These are phyloP conservation scores for Aegotheles bennettii DNA, from an alignment of 2,113 vertebrate species.

Conservation along the genomic window DNA sequence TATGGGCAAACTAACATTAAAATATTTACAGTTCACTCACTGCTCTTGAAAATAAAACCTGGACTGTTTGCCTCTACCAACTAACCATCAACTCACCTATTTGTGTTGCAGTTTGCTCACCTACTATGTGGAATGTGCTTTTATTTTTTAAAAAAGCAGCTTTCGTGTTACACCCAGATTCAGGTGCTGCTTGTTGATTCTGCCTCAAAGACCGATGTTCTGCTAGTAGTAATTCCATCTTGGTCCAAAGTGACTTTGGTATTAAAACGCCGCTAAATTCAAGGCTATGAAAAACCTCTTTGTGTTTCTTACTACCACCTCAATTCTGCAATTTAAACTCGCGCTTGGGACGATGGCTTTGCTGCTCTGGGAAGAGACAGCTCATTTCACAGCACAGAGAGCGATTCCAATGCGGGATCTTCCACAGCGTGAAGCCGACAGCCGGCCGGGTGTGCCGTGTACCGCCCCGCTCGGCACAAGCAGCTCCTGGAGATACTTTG, in stretches of 20 bases:
- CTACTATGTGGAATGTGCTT: conserved; percentile 79
- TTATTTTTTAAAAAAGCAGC: conserved; percentile 61
- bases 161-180: conserved; percentile 13
- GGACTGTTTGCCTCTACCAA: conserved; percentile 62
- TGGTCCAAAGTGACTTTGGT: conserved; percentile 38
- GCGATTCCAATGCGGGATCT: neutral
- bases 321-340: neutral
- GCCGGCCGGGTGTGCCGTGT: neutral
- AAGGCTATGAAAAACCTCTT: neutral
- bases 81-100: conserved; percentile 2
- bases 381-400: neutral
- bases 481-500: conserved; percentile 1
- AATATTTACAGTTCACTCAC: conserved; percentile 79
- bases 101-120: neutral
- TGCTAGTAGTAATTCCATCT: neutral
- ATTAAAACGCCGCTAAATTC: conserved; percentile 17
- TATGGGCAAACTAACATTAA: conserved; percentile 76
- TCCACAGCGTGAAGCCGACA: neutral
- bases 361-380: neutral
- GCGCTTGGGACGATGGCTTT: too few species aligned
- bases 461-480: neutral
- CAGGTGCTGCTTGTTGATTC: conserved; percentile 22
- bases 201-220: neutral
- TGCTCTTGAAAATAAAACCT: conserved; percentile 68
- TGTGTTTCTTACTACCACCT: conserved; percentile 6